Percentiles rank a stretch among this genome's conserved stretches.
Evolutionary conservation across 2,113 vertebrate genomes (phyloP).

Genomic region (Nycticebus coucang): DNA sequence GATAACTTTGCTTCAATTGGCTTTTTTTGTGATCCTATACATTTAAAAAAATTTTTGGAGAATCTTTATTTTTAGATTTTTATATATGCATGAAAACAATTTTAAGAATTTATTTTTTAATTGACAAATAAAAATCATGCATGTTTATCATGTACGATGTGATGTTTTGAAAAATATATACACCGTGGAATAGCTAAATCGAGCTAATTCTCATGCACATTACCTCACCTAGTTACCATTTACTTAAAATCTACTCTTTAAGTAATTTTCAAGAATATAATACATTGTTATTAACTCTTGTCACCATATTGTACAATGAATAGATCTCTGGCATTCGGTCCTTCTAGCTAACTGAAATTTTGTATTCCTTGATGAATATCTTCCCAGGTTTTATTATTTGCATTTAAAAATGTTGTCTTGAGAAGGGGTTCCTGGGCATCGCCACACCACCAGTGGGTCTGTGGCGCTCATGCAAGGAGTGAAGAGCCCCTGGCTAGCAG

Average conservation of each 20-base stretch:
- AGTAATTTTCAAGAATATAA: neutral
- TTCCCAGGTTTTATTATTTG: neutral
- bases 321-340: neutral
- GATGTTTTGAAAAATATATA: neutral
- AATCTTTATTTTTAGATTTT: neutral
- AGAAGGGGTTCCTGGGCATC: neutral
- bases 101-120: slow-evolving; percentile 4
- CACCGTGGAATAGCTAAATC: neutral
- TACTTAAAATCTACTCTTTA: neutral
- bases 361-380: neutral
- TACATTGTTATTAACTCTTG: neutral
- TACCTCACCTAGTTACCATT: neutral
- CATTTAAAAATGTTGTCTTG: neutral
- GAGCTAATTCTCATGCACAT: neutral
- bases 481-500: neutral
- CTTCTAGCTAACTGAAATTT: neutral
- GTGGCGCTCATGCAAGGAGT: neutral
- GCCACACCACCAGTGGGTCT: neutral
- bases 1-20: neutral
- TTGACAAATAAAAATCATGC: neutral
- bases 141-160: neutral
- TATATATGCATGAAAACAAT: neutral
- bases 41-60: neutral
- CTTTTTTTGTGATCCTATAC: neutral
- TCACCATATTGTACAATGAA: neutral